Evolutionary conservation across 2,888 invertebrate species (phyloP), one percentile per base, ranked within the genome.

Genomic region (Apeira syringaria): DNA sequence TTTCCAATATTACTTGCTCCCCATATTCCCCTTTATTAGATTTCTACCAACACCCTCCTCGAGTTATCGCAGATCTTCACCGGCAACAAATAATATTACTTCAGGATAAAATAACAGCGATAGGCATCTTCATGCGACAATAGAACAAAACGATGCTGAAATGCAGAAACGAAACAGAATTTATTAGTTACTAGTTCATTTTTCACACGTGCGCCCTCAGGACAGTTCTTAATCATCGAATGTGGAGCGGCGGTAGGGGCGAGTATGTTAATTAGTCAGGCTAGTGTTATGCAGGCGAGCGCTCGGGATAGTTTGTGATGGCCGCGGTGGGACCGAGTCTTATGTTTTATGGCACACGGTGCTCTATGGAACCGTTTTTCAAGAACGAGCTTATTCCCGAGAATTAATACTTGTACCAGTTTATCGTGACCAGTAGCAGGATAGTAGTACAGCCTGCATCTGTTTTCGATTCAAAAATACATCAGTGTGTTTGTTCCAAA

Each of bases 1-100:
- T 77, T 78, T 73, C 68, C 76, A 76, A 78, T 77, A 71, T 64
- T 60, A 58, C 54, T 58, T 59, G 61, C 56, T 62, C 56, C 66
- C 59, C 68, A 66, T 67, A 61, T 59, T 61, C 52, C 55, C 54
- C 65, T 75, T 79, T 80, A 80, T 82, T 74, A 72, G 68, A 79
- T 80, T 80, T 71, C 71, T 68, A 69, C 68, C 71, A 68, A 59
- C 63, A 52, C 51, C 47, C 43, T 11, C 49, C 51, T 58, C 62
- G 56, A 64, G 64, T 70, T 79, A 76, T 78, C 74, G 65, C 57
- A 63, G 65, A 76, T 79, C 70, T 73, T 64, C 64, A 61, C 59
- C 67, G 73, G 64, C 71, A 74, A 67, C 76, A 74, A 79, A 82
- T 80, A 77, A 75, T 72, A 78, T 76, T 81, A 79, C 70, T 54